Conservation (phyloP, 2,113 vertebrate genomes). For the Pimephales promelas region DNA sequence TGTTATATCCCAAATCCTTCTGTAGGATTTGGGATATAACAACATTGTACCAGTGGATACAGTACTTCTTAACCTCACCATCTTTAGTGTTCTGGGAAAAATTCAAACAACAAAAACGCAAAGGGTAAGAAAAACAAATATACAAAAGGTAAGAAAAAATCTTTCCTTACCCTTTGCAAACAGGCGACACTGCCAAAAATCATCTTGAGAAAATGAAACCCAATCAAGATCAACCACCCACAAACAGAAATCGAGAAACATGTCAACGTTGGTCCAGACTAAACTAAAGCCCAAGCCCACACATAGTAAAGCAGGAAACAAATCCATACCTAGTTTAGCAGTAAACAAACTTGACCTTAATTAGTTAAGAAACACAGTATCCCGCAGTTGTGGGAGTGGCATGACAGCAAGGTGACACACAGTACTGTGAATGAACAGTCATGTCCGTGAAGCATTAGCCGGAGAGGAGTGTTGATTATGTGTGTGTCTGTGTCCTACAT, state of each 20-base stretch:
- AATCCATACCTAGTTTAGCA: slow-evolving; percentile 5
- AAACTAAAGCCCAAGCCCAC: neutral
- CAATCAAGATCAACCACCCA: neutral
- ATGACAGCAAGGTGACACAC: slow-evolving; percentile 8
- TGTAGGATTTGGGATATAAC: too few species aligned
- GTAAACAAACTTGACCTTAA: slow-evolving; percentile 21
- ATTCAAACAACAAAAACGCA: neutral
- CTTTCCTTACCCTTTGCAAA: neutral
- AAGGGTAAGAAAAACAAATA: too few species aligned
- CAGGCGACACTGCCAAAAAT: neutral
- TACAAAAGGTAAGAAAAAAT: too few species aligned
- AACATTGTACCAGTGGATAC: neutral
- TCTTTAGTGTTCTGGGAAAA: neutral
- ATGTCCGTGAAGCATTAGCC: slow-evolving; percentile 32
- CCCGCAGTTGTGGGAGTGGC: slow-evolving; percentile 28
- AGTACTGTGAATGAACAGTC: slow-evolving; percentile 6
- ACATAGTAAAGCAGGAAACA: slow-evolving; percentile 16
- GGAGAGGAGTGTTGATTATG: slow-evolving; percentile 28
- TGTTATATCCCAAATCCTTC: neutral
- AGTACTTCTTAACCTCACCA: neutral
- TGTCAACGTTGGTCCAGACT: neutral
- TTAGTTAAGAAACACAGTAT: slow-evolving; percentile 27
- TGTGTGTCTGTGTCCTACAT: slow-evolving; percentile 40
- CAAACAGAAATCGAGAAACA: neutral
- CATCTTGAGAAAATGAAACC: neutral